These are phyloP conservation scores for Nyctibius grandis DNA, from an alignment of 2,797 vertebrate species.

Conservation along the genomic window DNA sequence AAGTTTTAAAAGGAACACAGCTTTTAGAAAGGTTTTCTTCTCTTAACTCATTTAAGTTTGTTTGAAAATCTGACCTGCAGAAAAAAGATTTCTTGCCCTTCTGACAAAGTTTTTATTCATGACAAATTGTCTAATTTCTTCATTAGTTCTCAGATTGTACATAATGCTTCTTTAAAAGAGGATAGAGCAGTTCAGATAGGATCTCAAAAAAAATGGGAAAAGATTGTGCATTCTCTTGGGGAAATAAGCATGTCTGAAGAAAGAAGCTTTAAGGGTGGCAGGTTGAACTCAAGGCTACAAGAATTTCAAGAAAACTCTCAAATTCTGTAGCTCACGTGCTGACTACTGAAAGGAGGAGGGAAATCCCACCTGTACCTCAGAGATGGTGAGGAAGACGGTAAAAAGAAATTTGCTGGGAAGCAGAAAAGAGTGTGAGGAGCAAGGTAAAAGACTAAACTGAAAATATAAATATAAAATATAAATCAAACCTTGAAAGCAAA, in stretches of 20 bases:
- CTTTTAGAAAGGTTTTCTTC: not conserved
- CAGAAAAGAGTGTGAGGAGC: not conserved
- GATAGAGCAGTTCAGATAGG: not conserved
- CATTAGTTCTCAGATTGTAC: not conserved
- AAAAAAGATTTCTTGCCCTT: not conserved
- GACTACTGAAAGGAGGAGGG: not conserved
- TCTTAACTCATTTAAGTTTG: not conserved
- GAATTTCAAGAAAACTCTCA: not conserved
- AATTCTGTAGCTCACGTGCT: not conserved
- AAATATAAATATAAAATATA: too few species aligned
- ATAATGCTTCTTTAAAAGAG: not conserved
- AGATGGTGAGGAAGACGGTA: not conserved
- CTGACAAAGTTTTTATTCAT: not conserved
- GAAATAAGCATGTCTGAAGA: not conserved
- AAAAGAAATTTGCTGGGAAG: not conserved
- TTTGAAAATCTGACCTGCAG: not conserved
- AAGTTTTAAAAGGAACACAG: not conserved
- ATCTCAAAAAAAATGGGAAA: not conserved
- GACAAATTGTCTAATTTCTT: not conserved
- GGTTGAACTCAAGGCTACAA: not conserved
- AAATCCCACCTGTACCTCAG: not conserved
- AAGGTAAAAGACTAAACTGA: not conserved
- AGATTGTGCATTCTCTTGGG: not conserved
- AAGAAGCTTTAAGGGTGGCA: not conserved
- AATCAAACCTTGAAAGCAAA: not conserved